Evolutionary conservation across 2,113 vertebrate genomes (phyloP).

Genomic region (Sinocyclocheilus grahami): DNA sequence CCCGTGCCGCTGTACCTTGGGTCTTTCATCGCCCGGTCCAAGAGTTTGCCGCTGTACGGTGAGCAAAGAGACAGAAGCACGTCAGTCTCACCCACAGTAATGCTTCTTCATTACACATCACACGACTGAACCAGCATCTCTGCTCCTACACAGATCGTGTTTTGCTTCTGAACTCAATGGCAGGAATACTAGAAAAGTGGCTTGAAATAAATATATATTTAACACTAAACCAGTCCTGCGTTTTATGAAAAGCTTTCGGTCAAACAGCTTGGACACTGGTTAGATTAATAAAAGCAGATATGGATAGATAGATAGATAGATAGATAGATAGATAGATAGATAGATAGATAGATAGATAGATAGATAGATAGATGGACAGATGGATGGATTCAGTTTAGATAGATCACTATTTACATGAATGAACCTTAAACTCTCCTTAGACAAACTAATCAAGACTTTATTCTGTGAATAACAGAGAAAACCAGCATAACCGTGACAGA

Average conservation of each 20-base stretch:
- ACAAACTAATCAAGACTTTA: too few species aligned
- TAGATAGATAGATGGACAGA: too few species aligned
- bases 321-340: too few species aligned
- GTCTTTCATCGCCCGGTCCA: constrained; percentile 85
- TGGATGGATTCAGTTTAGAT: too few species aligned
- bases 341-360: too few species aligned
- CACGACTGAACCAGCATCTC: background rate
- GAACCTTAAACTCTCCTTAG: too few species aligned
- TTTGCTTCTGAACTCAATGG: background rate
- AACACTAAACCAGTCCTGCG: background rate
- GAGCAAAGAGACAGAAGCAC: background rate
- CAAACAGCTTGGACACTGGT: background rate
- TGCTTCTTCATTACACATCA: background rate
- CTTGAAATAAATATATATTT: too few species aligned
- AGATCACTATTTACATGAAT: too few species aligned
- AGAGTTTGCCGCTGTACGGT: constrained; percentile 77
- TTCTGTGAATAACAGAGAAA: too few species aligned
- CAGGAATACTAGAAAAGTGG: too few species aligned
- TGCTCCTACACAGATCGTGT: background rate
- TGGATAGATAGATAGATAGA: too few species aligned
- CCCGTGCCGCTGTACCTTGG: constrained; percentile 84
- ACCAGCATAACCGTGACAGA: too few species aligned
- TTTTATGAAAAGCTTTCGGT: background rate
- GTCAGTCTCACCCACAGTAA: background rate
- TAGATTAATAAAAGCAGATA: background rate